Conservation (phyloP, 2,797 vertebrate species). For the Hypotaenidia philippensis region DNA sequence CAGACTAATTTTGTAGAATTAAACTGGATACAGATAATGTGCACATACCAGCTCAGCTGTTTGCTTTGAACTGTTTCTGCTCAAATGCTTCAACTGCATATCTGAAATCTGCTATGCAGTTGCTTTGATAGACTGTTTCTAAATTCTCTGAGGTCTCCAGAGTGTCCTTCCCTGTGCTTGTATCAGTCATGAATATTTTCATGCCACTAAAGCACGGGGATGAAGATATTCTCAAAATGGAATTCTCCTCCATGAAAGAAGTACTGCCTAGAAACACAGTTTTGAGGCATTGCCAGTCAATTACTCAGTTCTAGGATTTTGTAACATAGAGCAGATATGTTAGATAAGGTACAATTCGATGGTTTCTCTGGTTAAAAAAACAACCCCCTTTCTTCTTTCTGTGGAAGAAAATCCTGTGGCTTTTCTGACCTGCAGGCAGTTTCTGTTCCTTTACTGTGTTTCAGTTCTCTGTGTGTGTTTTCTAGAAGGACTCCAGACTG, state of each 20-base stretch:
- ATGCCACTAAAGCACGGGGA: neutral
- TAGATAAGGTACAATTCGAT: neutral
- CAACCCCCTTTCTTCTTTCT: neutral
- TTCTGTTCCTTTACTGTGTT: neutral
- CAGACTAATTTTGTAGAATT: slow-evolving; percentile 31
- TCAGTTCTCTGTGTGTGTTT: neutral
- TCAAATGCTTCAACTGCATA: neutral
- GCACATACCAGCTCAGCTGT: neutral
- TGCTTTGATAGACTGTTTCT: neutral
- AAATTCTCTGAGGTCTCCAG: neutral
- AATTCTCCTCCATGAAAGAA: neutral
- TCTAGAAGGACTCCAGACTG: neutral
- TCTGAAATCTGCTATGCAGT: neutral
- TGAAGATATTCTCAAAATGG: neutral
- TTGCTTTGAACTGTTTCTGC: slow-evolving; percentile 36
- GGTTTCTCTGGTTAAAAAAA: neutral
- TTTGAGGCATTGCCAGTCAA: neutral
- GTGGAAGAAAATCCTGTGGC: neutral
- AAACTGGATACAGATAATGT: neutral
- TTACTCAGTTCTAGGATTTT: neutral
- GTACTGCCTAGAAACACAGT: neutral
- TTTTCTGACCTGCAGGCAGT: neutral
- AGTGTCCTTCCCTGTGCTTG: neutral
- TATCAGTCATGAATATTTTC: neutral
- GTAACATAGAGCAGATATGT: neutral